These are phyloP conservation scores for Parauchenoglanis punctatus DNA, from an alignment of 2,797 vertebrate species.

Conservation along the genomic window DNA sequence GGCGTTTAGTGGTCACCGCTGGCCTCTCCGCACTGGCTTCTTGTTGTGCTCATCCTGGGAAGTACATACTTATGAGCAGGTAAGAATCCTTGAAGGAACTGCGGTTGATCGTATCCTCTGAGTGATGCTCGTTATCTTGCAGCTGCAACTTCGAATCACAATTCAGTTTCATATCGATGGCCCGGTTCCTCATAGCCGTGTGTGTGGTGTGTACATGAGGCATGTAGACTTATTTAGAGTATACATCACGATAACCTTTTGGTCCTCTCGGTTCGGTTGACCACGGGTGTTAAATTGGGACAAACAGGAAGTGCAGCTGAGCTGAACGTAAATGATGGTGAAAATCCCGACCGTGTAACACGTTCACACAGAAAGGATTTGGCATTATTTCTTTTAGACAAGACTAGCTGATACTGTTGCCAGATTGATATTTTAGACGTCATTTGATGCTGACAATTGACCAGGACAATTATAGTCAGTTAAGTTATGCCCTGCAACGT, in stretches of 20 bases:
- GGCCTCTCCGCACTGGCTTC: constrained; percentile 10
- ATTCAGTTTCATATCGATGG: neutral
- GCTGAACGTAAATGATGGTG: neutral
- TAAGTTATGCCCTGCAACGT: neutral
- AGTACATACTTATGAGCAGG: neutral
- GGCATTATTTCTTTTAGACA: neutral
- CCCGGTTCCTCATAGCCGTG: neutral
- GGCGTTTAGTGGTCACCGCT: constrained; percentile 33
- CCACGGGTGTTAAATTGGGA: neutral
- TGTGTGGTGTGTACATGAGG: neutral
- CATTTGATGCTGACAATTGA: neutral
- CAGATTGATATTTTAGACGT: no score
- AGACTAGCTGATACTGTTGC: no score
- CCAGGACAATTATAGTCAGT: neutral
- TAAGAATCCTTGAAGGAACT: neutral
- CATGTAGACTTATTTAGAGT: neutral
- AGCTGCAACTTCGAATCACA: neutral
- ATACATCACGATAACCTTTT: neutral
- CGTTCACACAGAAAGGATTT: neutral
- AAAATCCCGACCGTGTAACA: neutral
- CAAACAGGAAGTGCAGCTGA: neutral
- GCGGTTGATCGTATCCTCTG: no score
- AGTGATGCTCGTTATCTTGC: no score
- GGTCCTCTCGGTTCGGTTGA: neutral
- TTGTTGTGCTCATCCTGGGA: constrained; percentile 6